These are phyloP conservation scores for Lycaena phlaeas DNA, from an alignment of 2,888 invertebrate species.

Conservation along the genomic window DNA sequence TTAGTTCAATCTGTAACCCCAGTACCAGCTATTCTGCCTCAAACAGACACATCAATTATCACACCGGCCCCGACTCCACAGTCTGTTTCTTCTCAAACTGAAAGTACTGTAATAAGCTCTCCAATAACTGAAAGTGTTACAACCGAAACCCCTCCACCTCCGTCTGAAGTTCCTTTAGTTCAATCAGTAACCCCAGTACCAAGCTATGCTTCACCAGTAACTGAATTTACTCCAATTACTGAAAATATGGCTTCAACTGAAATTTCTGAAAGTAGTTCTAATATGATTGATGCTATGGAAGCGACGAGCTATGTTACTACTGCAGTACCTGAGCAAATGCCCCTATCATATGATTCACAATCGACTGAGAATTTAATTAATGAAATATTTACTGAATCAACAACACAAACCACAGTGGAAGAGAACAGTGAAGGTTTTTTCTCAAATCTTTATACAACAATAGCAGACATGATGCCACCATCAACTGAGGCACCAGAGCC, in stretches of 20 bases:
- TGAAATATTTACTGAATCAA: conserved; percentile 19
- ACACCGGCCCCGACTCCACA: no score
- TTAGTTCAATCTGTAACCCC: not conserved
- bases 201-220: conserved; percentile 1
- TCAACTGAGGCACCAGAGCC: conserved; percentile 36
- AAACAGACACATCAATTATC: no score
- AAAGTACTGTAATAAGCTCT: not conserved
- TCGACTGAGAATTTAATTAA: conserved; percentile 16
- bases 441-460: conserved; percentile 42
- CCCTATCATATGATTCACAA: conserved; percentile 8
- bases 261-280: conserved; percentile 10
- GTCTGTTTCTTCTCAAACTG: not conserved
- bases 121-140: not conserved
- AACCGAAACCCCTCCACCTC: not conserved
- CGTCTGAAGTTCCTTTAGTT: not conserved
- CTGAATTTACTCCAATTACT: conserved; percentile 17
- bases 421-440: conserved; percentile 29
- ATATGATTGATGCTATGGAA: not conserved
- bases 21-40: no score
- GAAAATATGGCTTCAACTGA: conserved; percentile 23
- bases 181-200: not conserved
- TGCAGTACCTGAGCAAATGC: not conserved
- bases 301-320: not conserved
- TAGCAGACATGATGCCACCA: conserved; percentile 48
- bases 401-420: conserved; percentile 20